Evolutionary conservation across 2,888 invertebrate species (phyloP).

Genomic region (Caenorhabditis sp.): DNA sequence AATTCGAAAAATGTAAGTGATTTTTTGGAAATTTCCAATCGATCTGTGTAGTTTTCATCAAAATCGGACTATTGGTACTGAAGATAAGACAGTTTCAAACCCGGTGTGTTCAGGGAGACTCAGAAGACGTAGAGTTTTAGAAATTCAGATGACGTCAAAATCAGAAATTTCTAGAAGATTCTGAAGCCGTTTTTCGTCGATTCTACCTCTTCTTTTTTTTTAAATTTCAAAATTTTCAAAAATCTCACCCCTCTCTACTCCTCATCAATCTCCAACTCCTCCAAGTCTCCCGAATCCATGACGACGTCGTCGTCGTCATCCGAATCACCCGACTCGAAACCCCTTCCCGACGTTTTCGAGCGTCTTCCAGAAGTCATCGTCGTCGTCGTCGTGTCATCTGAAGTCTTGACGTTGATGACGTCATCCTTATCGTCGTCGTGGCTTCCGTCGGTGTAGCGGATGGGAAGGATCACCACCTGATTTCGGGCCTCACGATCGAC

Average conservation of each 20-base stretch:
- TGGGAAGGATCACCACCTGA: conserved; percentile 68
- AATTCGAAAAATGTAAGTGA: too few relatives aligned
- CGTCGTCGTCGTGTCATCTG: not conserved
- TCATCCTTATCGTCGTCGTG: conserved; percentile 34
- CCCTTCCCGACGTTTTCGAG: not conserved
- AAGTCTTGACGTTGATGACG: not conserved
- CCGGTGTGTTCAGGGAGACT: not conserved
- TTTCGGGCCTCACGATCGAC: conserved; percentile 76
- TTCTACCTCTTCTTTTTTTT: too few relatives aligned
- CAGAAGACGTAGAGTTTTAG: not conserved
- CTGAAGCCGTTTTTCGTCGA: too few relatives aligned
- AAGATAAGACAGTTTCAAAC: too few relatives aligned
- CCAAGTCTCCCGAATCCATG: not conserved
- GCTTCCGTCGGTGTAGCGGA: conserved; percentile 62
- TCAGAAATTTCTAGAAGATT: too few relatives aligned
- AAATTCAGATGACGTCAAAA: too few relatives aligned
- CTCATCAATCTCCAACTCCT: not conserved
- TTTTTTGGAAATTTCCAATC: too few relatives aligned
- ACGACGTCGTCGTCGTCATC: conserved; percentile 22
- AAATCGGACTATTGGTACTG: too few relatives aligned
- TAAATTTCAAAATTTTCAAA: not conserved
- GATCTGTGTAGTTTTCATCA: too few relatives aligned
- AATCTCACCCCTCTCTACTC: not conserved
- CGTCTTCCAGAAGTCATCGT: conserved; percentile 6
- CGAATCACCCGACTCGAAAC: conserved; percentile 26